These are phyloP conservation scores for Phenacoccus solenopsis DNA, from an alignment of 1,140 invertebrate species.

Conservation along the genomic window DNA sequence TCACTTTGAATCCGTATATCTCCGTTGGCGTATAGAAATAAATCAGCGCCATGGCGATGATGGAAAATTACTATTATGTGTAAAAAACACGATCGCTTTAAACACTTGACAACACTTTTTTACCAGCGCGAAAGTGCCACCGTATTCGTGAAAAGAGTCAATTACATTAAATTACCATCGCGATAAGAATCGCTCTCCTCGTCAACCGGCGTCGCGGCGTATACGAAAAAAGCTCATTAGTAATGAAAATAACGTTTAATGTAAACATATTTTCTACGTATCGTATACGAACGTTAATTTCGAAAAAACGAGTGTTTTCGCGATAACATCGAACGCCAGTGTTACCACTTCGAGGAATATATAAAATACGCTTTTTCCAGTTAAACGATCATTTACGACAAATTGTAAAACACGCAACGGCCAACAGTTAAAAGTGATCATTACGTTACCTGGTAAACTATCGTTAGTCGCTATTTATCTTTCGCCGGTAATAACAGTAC, in stretches of 20 bases:
- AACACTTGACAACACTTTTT: background rate
- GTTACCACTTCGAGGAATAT: constrained; percentile 9
- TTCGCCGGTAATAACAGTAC: constrained; percentile 4
- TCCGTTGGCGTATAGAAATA: no score
- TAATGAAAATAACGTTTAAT: constrained; percentile 17
- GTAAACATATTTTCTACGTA: constrained; percentile 9
- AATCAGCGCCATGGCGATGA: no score
- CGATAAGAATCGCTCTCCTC: background rate
- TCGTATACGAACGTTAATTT: background rate
- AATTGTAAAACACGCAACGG: background rate
- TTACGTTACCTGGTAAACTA: constrained; percentile 10
- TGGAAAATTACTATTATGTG: no score
- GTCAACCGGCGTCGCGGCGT: no score
- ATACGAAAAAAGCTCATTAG: constrained; percentile 11
- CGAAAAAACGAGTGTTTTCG: constrained; percentile 8
- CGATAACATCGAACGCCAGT: background rate
- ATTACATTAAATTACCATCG: constrained; percentile 8
- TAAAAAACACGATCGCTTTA: no score
- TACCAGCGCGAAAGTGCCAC: background rate
- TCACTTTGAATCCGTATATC: no score
- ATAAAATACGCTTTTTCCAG: constrained; percentile 13
- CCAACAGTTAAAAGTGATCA: constrained; percentile 8
- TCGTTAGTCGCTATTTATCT: constrained; percentile 15
- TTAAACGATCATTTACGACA: constrained; percentile 13
- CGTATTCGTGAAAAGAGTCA: background rate